A percentile compares a stretch with the other conserved stretches of the same genome.
Conservation (phyloP, 2,113 vertebrate genomes). For the Poeciliopsis turrubarensis region DNA sequence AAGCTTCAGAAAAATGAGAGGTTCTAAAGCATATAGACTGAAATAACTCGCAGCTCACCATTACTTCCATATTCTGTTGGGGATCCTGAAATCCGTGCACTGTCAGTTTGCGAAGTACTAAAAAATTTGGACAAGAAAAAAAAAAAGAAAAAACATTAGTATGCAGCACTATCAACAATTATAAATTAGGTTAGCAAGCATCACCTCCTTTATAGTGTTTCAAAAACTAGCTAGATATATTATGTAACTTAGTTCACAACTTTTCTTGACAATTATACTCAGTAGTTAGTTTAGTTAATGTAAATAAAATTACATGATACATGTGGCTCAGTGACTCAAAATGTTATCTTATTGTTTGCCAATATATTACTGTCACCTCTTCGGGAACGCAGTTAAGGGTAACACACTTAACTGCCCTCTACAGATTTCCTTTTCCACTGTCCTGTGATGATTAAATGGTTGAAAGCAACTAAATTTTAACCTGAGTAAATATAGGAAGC, state of each 20-base stretch:
- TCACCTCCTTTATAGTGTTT: not conserved
- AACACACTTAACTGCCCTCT: too few species aligned
- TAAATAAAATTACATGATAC: not conserved
- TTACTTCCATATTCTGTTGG: constrained; percentile 90
- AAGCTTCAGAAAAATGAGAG: constrained; percentile 16
- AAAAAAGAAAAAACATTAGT: not conserved
- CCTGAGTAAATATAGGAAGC: not conserved
- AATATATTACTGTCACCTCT: constrained; percentile 1
- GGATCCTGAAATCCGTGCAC: constrained; percentile 96
- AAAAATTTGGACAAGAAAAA: not conserved
- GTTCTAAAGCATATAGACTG: not conserved
- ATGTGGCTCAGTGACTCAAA: not conserved
- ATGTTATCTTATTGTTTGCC: not conserved
- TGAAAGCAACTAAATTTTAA: not conserved
- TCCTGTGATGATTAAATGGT: not conserved
- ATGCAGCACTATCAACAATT: not conserved
- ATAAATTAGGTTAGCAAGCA: not conserved
- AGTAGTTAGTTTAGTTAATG: not conserved
- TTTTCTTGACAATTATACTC: not conserved
- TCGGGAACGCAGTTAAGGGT: not conserved
- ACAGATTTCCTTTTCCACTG: not conserved
- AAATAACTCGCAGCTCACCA: constrained; percentile 84
- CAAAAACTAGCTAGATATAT: constrained; percentile 13
- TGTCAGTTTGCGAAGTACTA: constrained; percentile 95
- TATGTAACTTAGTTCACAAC: not conserved